phyloP scores from a whole-genome alignment of 1,140 invertebrate species.

The Ceratosolen solmsi region DNA sequence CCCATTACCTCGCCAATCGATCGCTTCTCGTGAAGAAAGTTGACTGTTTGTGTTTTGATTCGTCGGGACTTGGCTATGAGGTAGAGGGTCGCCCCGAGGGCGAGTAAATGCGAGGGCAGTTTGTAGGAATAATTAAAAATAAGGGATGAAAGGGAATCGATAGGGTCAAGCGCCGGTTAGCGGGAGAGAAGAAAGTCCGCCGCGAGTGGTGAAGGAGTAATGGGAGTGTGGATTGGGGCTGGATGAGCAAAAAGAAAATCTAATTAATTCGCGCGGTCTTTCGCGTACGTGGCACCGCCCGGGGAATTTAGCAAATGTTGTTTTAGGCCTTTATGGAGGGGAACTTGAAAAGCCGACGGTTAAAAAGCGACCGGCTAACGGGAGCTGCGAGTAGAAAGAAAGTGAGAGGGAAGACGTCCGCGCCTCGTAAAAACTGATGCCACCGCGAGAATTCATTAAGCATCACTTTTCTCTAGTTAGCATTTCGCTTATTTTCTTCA shows the following conservation, averaged over 20 bases:
- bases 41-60: slow-evolving; percentile 7
- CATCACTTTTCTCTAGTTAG: not conserved
- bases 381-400: not conserved
- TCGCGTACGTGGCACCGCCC: not conserved
- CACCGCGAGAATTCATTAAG: slow-evolving; percentile 33
- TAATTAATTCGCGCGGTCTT: slow-evolving; percentile 54
- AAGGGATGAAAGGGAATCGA: slow-evolving; percentile 58
- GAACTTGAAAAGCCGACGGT: slow-evolving; percentile 37
- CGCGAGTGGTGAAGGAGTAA: slow-evolving; percentile 14
- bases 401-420: slow-evolving; percentile 1
- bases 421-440: slow-evolving; percentile 19
- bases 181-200: slow-evolving; percentile 42
- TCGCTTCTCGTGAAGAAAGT: not conserved
- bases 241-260: slow-evolving; percentile 57
- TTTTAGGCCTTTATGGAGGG: slow-evolving; percentile 59
- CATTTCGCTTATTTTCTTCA: slow-evolving; percentile 11
- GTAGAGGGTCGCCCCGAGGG: not conserved
- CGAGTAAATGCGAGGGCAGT: slow-evolving; percentile 46
- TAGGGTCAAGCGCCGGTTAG: slow-evolving; percentile 49
- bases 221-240: slow-evolving; percentile 12
- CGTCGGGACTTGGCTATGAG: not conserved
- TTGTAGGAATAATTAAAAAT: slow-evolving; percentile 59
- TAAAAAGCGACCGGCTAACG: slow-evolving; percentile 9
- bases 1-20: not conserved
- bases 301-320: slow-evolving; percentile 59